These are phyloP conservation scores for Noctua janthe DNA, from an alignment of 2,888 invertebrate genomes.

Conservation along the genomic window DNA sequence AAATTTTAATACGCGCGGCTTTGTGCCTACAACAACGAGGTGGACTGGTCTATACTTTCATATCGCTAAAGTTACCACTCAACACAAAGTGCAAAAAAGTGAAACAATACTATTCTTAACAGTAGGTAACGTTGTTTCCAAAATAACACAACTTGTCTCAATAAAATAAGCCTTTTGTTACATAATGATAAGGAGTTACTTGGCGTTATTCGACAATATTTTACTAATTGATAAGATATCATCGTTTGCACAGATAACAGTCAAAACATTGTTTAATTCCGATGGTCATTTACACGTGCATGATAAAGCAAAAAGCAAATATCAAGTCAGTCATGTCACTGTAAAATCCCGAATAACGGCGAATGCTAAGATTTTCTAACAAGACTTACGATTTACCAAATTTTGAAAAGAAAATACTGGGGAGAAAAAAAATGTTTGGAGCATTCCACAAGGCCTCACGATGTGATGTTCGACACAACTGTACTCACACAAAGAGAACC, in stretches of 20 bases:
- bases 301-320: constrained; percentile 20
- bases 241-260: neutral
- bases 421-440: too few relatives aligned
- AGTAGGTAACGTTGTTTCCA: neutral
- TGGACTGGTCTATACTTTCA: too few relatives aligned
- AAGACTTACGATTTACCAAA: neutral
- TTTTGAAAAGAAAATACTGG: too few relatives aligned
- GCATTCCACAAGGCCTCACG: too few relatives aligned
- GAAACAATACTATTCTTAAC: too few relatives aligned
- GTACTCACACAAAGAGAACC: too few relatives aligned
- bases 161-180: neutral
- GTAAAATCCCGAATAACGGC: neutral
- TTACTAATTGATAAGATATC: constrained; percentile 20
- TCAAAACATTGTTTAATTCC: neutral
- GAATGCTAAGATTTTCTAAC: neutral
- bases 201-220: neutral
- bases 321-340: neutral
- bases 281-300: neutral
- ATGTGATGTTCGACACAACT: too few relatives aligned
- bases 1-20: too few relatives aligned
- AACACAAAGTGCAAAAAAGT: too few relatives aligned
- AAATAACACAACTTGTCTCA: neutral
- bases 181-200: neutral
- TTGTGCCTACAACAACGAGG: too few relatives aligned
- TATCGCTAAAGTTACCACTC: too few relatives aligned